Evolutionary conservation across 2,797 vertebrate genomes (phyloP).

Genomic region (Chelon auratus): DNA sequence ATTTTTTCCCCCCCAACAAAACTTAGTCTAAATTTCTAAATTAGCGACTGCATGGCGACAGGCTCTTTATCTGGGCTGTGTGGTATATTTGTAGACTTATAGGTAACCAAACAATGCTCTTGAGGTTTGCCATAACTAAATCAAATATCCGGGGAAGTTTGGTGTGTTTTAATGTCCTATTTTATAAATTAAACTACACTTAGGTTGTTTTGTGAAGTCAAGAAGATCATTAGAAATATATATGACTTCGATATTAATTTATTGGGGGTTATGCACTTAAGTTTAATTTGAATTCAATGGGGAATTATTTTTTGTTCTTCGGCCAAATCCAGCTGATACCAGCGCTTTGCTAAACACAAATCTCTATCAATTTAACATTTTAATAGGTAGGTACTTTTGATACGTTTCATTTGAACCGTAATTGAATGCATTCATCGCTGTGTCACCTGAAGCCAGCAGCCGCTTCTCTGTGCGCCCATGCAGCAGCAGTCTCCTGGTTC

Average conservation of each 20-base stretch:
- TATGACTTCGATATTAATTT: no score
- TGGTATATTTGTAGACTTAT: background rate
- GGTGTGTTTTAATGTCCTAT: no score
- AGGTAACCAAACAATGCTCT: conserved; percentile 5
- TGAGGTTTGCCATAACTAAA: no score
- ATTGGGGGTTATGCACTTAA: background rate
- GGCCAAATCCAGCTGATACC: background rate
- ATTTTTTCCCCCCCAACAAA: background rate
- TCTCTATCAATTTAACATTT: background rate
- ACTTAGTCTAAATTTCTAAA: background rate
- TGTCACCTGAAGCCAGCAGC: conserved; percentile 36
- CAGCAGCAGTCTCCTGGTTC: conserved; percentile 50
- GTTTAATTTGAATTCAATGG: background rate
- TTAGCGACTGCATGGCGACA: background rate
- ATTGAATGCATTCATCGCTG: background rate
- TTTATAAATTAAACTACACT: no score
- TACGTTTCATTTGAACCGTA: background rate
- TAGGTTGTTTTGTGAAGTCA: no score
- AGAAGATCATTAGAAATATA: no score
- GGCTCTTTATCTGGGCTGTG: background rate
- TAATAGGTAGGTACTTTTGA: background rate
- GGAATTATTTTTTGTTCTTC: background rate
- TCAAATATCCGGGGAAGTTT: no score
- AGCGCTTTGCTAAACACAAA: no score
- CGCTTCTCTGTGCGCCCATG: conserved; percentile 16